Evolutionary conservation across 2,113 vertebrate species (phyloP).

Genomic region (Potamarius usumacintae): DNA sequence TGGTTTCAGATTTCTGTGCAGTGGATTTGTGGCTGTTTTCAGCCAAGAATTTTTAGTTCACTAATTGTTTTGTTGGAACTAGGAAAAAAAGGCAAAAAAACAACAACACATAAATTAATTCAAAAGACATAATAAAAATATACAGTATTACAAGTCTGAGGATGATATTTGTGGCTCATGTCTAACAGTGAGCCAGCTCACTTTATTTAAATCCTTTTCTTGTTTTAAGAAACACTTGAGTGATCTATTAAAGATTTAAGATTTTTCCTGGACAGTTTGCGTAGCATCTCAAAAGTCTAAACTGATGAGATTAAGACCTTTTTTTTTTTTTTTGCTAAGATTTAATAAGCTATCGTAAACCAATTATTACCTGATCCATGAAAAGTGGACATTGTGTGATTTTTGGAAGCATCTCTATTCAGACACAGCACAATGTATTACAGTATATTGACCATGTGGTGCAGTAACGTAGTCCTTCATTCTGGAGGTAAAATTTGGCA

Average conservation of each 20-base stretch:
- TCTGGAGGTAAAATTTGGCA: not conserved
- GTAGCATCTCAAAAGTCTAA: not conserved
- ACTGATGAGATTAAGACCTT: slow-evolving; percentile 1
- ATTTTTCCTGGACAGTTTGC: not conserved
- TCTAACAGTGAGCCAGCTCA: slow-evolving; percentile 45
- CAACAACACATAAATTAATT: not conserved
- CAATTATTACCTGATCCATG: not conserved
- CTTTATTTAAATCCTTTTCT: slow-evolving; percentile 30
- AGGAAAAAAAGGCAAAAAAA: not conserved
- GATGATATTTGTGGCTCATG: slow-evolving; percentile 10
- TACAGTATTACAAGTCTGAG: not conserved
- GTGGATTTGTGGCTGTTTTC: not conserved
- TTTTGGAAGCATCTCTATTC: not conserved
- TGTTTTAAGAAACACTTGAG: not conserved
- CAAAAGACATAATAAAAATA: not conserved
- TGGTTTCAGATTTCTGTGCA: slow-evolving; percentile 7
- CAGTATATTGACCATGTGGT: not conserved
- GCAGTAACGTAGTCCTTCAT: not conserved
- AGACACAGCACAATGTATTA: not conserved
- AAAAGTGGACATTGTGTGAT: not conserved
- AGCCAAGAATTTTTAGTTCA: not conserved
- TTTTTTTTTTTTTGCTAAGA: not conserved
- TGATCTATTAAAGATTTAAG: not conserved
- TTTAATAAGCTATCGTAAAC: not conserved
- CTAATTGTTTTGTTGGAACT: not conserved